Evolutionary conservation across 92 coral and sea anemone species (phyloP), one percentile per base, ranked within the genome.

Genomic region (Porites divaricata): DNA sequence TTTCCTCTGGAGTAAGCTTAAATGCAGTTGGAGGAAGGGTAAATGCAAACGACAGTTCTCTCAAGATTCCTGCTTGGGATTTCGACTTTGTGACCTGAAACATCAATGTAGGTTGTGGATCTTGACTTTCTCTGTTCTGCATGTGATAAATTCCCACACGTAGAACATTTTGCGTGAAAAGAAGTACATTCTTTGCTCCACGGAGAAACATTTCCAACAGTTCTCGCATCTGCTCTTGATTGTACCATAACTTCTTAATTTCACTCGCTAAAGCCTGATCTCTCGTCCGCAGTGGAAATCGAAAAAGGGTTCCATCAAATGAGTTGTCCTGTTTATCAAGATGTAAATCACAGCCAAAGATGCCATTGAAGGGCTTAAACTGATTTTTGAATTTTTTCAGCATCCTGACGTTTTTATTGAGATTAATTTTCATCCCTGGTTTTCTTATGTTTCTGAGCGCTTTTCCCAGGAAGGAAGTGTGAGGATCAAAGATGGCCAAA

Each of bases 141-240:
- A 95, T 67, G 57, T 89, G 93, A 61, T 86, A 91, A 23, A 95
- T 84, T 23, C 91, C 79, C 9, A 95, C 94, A 15, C 72, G 86
- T 9, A 78, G 62, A 41, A 95, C 97, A 66, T 93, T 89, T 79
- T 95, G 98, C 17, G 98, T 95, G 76, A 89, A 95, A 57, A 95
- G 90, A 15, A 95, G 91, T 68, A 95, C 81, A 35, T 89, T 84
- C 28, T 86, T 87, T 8, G 98, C 93, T 4, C 95, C 95, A 24
- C 80, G 26, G 1, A 78, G 69, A 19, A 95, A 85, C 74, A 86
- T 91, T 16, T 71, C 57, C 67, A 95, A 74, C 13, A 95, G 67
- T 48, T 87, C 89, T 72, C 88, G 80, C 56, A 95, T 86, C 78
- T 95, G 85, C 63, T 70, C 41, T 12, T 67, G 81, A 48, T 91